Conservation (phyloP, 2,797 vertebrate genomes). For the Galago senegalensis region DNA sequence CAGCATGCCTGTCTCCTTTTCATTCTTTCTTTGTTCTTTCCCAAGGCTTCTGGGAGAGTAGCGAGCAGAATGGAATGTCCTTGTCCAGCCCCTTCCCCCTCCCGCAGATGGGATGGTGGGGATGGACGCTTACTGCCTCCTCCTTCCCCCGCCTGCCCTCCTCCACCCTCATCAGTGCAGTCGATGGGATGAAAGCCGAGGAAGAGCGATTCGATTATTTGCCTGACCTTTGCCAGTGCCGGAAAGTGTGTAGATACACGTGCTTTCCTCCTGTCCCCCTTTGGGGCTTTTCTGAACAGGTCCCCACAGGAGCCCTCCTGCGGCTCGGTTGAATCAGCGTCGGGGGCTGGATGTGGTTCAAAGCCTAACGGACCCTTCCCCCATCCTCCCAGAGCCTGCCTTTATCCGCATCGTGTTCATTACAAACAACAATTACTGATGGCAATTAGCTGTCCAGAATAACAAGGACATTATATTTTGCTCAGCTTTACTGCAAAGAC, state of each 20-base stretch:
- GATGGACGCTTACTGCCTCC: background rate
- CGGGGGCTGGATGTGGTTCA: background rate
- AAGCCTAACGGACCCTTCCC: background rate
- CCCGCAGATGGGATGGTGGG: background rate
- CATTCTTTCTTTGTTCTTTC: slow-evolving; percentile 73
- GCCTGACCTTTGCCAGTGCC: slow-evolving; percentile 57
- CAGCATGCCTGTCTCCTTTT: slow-evolving; percentile 48
- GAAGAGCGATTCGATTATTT: slow-evolving; percentile 52
- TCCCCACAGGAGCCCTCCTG: background rate
- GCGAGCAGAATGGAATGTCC: background rate
- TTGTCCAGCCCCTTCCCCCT: background rate
- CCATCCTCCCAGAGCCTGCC: background rate
- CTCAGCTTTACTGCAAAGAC: slow-evolving; percentile 36
- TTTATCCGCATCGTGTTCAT: slow-evolving; percentile 31
- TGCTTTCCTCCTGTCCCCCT: background rate
- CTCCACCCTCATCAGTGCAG: background rate
- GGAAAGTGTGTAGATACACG: background rate
- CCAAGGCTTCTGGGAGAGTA: slow-evolving; percentile 16
- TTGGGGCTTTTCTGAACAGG: slow-evolving; percentile 10
- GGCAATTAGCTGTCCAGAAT: slow-evolving; percentile 75
- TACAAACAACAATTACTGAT: slow-evolving; percentile 72
- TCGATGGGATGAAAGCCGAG: slow-evolving; percentile 48
- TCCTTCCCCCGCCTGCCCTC: background rate
- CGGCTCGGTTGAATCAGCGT: background rate
- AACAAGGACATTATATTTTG: slow-evolving; percentile 66